Base-by-base conservation (phyloP, 30 jellyfish, hydroid and myxozoan species). In the Hydractinia echinata region DNA sequence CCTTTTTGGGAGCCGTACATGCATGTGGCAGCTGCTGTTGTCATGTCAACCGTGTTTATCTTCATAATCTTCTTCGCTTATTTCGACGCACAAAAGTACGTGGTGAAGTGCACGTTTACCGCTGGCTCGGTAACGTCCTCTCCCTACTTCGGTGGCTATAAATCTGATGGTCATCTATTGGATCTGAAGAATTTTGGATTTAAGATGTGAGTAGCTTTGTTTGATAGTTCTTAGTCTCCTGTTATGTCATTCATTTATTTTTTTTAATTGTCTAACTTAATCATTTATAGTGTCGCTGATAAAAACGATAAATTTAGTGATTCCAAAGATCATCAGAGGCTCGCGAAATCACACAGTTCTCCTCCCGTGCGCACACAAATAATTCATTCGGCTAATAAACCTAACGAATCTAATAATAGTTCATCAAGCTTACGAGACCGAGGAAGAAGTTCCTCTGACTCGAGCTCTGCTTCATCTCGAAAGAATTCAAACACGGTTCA, bases 1-100 rank as follows among this genome's bases (percentile, higher is more conserved):
- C 99, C 99, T 2, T 86, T 82, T 80, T 94, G 96, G 99, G 99
- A 94, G 67, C 99, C 99, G 10, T 94, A 94, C 76, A 66, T 94
- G 18, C 99, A 94, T 74, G 79, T 94, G 49, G 84, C 85, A 44
- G 96, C 96, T 10, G 96, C 99, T 7, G 61, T 94, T 4, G 94
- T 82, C 58, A 94, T 94, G 99, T 83, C 99, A 4, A 66, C 84
- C 8, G 95, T 87, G 48, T 94, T 94, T 81, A 51, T 94, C 50
- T 79, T 89, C 53, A 94, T 94, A 53, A 88, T 94, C 4, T 85
- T 94, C 73, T 82, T 94, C 79, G 99, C 99, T 9, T 94, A 94
- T 71, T 74, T 94, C 67, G 99, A 94, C 56, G 99, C 99, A 6
- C 99, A 94, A 83, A 94, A 94, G 86, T 94, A 94, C 66, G 99